phyloP scores from a whole-genome alignment of 2,113 vertebrate species.

The Sturnus vulgaris region DNA sequence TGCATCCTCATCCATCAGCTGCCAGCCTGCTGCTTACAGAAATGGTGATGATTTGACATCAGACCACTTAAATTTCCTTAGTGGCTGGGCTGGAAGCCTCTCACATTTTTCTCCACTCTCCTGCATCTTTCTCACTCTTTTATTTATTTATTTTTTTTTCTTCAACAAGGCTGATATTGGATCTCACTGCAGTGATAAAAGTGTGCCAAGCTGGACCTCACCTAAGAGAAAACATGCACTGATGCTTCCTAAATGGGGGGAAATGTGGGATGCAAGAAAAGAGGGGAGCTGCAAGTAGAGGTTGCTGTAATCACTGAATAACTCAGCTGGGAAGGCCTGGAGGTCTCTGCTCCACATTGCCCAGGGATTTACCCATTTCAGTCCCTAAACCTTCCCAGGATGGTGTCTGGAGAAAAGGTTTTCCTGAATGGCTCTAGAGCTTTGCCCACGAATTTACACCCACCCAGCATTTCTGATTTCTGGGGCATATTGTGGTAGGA shows the following conservation, averaged over 20 bases:
- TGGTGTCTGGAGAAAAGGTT: not conserved
- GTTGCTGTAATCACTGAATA: not conserved
- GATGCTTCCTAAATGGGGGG: too few species aligned
- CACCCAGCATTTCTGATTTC: not conserved
- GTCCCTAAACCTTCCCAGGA: not conserved
- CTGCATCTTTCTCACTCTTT: not conserved
- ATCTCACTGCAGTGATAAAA: not conserved
- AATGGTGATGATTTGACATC: not conserved
- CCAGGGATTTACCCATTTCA: not conserved
- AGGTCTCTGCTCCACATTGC: not conserved
- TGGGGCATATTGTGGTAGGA: accelerated
- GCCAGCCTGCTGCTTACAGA: not conserved
- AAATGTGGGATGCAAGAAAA: not conserved
- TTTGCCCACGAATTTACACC: accelerated
- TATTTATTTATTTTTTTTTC: not conserved
- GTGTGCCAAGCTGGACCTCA: not conserved
- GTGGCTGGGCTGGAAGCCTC: not conserved
- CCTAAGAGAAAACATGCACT: accelerated
- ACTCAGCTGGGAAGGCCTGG: not conserved
- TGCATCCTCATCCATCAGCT: not conserved
- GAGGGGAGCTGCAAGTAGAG: not conserved
- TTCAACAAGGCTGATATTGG: not conserved
- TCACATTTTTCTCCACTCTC: not conserved
- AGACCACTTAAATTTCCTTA: not conserved
- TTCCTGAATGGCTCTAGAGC: not conserved